These are phyloP conservation scores for Calonectris borealis DNA, from an alignment of 2,113 vertebrate genomes.

Conservation along the genomic window DNA sequence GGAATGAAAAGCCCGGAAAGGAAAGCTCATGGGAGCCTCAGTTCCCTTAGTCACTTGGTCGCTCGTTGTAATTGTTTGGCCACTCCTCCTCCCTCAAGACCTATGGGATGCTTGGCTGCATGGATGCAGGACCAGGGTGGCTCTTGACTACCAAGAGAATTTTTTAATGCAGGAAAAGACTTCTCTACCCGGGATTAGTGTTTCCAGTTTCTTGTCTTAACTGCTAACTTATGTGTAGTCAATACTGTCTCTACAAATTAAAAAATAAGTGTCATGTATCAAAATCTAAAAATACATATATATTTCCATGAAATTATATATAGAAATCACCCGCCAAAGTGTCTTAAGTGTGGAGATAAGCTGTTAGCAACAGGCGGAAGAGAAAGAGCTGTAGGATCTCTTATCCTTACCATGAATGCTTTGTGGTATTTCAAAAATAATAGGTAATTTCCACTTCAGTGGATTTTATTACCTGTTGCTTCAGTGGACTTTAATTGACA, in stretches of 20 bases:
- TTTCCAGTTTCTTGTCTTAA: background rate
- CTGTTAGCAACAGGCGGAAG: background rate
- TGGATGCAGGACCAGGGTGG: background rate
- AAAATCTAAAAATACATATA: background rate
- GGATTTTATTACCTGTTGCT: conserved; percentile 24
- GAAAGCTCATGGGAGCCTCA: background rate
- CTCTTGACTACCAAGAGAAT: background rate
- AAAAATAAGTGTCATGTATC: background rate
- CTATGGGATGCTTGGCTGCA: background rate
- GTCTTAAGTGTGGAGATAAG: background rate
- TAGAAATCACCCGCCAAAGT: background rate
- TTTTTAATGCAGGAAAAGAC: background rate
- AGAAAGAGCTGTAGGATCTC: background rate
- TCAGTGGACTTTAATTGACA: conserved; percentile 2
- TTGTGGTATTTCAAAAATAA: background rate
- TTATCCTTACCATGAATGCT: background rate
- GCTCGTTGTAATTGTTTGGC: background rate
- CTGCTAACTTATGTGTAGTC: background rate
- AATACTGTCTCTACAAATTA: background rate
- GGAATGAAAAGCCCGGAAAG: background rate
- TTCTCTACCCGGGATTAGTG: background rate
- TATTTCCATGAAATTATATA: background rate
- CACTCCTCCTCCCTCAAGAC: background rate
- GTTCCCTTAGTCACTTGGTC: background rate
- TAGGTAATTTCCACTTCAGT: background rate